Evolutionary conservation across 2,888 invertebrate genomes (phyloP).

Genomic region (Spicauda simplicius): DNA sequence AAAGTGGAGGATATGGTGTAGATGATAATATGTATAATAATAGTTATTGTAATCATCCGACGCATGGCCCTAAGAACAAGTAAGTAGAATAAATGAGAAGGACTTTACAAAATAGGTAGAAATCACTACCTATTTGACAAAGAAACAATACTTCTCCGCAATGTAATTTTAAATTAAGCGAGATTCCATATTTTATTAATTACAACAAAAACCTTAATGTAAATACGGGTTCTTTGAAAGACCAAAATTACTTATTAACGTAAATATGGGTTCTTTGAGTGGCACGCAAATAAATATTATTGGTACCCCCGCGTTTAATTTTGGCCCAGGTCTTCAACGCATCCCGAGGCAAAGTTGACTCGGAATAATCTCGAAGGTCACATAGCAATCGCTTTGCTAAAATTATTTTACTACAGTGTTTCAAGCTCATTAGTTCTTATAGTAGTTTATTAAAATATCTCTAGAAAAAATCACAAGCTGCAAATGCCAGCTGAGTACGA

Average conservation of each 20-base stretch:
- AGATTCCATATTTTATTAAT: slow-evolving; percentile 13
- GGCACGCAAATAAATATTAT: not conserved
- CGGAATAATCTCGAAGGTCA: slow-evolving; percentile 13
- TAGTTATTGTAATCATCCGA: no score
- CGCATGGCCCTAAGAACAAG: no score
- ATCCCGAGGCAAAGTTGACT: slow-evolving; percentile 7
- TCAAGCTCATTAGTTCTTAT: slow-evolving; percentile 4
- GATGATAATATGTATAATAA: not conserved
- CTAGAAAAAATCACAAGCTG: not conserved
- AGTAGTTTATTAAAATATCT: slow-evolving; percentile 3
- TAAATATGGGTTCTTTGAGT: not conserved
- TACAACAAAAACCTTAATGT: slow-evolving; percentile 19
- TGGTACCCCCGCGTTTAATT: not conserved
- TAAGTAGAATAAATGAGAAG: not conserved
- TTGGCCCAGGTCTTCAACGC: slow-evolving; percentile 5
- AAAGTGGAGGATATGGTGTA: not conserved
- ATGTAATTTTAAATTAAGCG: slow-evolving; percentile 4
- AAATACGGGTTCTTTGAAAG: not conserved
- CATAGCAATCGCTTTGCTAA: slow-evolving; percentile 12
- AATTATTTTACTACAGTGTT: slow-evolving; percentile 16
- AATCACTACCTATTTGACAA: no score
- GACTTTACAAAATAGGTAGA: not conserved
- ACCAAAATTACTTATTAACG: no score
- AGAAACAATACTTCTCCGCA: not conserved
- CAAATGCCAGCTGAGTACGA: not conserved